Evolutionary conservation across 1,140 invertebrate genomes (phyloP), one percentile per base, ranked within the genome.

Genomic region (Hermatobates lingyangjiaoensis): DNA sequence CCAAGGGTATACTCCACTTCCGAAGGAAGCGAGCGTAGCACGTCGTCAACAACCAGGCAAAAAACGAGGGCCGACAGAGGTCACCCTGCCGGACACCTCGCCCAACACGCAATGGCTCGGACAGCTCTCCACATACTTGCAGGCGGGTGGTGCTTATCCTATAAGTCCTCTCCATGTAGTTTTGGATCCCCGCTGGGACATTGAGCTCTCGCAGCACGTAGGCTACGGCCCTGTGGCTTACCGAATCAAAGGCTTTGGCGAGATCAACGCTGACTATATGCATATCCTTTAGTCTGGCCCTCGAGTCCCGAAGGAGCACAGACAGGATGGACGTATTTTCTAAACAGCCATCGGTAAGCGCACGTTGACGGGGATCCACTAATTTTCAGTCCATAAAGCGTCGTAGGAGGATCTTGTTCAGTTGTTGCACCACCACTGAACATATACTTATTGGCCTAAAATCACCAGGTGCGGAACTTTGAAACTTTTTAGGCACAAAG

Each of bases 401-500:
- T 7, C n/a, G 30, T n/a, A n/a, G 7, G 30, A 34, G 30, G 30
- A 34, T 34, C 7, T n/a, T 7, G n/a, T 34, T 7, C n/a, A 34
- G 30, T n/a, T 34, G 30, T n/a, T n/a, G 7, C 7, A 34, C 30
- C n/a, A 34, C n/a, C 30, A 34, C 30, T 10, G 30, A 34, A 34
- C 7, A 10, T 10, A 34, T 34, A 10, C 7, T 34, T 34, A 34
- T 34, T n/a, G 30, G 30, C 7, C 30, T 7, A n/a, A 10, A 34
- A 10, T 34, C 30, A 10, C 7, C 7, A 10, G 30, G 30, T 34
- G 7, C 30, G 30, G n/a, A n/a, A n/a, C n/a, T n/a, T n/a, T n/a
- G n/a, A n/a, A n/a, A n/a, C n/a, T n/a, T n/a, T n/a, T n/a, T 28
- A 63, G 64, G 69, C 67, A 64, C 67, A 75, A 70, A 76, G 69